Evolutionary conservation across 2,113 vertebrate species (phyloP).

Genomic region (Pterophyllum scalare): DNA sequence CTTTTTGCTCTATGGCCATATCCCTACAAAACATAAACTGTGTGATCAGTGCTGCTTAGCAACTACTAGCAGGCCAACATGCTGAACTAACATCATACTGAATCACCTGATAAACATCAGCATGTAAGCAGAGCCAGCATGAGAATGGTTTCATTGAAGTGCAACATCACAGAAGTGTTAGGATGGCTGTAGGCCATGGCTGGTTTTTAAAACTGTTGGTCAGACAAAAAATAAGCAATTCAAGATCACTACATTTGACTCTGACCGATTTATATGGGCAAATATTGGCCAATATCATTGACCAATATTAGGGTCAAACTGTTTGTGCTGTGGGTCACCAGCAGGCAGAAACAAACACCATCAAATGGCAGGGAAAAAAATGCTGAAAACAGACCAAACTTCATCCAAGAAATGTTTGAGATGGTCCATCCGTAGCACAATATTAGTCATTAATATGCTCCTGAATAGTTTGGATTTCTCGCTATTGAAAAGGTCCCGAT

Average conservation of each 20-base stretch:
- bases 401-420: neutral
- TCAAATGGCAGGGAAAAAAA: neutral
- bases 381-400: neutral
- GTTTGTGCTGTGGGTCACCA: neutral
- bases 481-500: neutral
- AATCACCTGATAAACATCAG: neutral
- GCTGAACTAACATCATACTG: neutral
- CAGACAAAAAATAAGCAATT: neutral
- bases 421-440: neutral
- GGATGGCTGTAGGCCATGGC: no score
- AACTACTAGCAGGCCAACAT: neutral
- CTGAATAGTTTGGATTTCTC: neutral
- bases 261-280: neutral
- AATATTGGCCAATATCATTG: neutral
- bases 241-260: neutral
- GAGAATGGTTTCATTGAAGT: neutral
- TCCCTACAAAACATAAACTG: neutral
- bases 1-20: neutral
- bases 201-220: no score
- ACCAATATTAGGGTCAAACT: neutral
- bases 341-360: neutral
- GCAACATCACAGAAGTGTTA: neutral
- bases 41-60: neutral
- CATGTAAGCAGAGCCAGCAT: neutral
- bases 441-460: neutral